A percentile compares a stretch with the other conserved stretches of the same genome.
Evolutionary conservation across 2,888 invertebrate species (phyloP).

Genomic region (Meganola albula): DNA sequence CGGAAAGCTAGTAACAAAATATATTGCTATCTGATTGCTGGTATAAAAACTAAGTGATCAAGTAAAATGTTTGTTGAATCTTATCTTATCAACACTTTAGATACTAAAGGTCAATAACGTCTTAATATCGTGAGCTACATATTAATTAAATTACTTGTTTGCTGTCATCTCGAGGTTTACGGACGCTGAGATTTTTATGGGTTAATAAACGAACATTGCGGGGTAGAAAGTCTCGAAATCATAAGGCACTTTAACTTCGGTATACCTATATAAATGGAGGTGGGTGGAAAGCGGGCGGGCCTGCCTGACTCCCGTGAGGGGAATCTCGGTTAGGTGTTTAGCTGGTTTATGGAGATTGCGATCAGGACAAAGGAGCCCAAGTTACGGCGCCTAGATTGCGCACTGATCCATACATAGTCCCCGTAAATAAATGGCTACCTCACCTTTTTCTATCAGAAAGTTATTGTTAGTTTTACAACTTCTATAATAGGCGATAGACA

Average conservation of each 20-base stretch:
- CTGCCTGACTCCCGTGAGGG: slow-evolving; percentile 40
- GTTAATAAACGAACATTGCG: slow-evolving; percentile 55
- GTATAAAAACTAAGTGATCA: too few relatives aligned
- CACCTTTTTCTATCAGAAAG: slow-evolving; percentile 40
- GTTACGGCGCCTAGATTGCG: slow-evolving; percentile 63
- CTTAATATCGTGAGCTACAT: too few relatives aligned
- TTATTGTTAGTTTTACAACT: slow-evolving; percentile 33
- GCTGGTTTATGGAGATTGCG: slow-evolving; percentile 76
- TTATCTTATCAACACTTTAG: too few relatives aligned
- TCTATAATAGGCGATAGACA: slow-evolving; percentile 19
- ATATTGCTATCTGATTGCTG: too few relatives aligned
- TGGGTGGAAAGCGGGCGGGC: slow-evolving; percentile 30
- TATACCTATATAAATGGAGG: slow-evolving; percentile 47
- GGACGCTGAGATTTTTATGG: slow-evolving; percentile 48
- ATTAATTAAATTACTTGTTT: slow-evolving; percentile 41
- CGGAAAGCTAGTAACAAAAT: too few relatives aligned
- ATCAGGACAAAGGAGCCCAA: slow-evolving; percentile 71
- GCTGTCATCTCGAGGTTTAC: slow-evolving; percentile 40
- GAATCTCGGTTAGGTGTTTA: slow-evolving; percentile 71
- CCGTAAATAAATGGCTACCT: slow-evolving; percentile 38
- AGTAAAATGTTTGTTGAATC: too few relatives aligned
- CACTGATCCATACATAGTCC: slow-evolving; percentile 54
- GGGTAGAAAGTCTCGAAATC: slow-evolving; percentile 50
- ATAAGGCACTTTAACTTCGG: slow-evolving; percentile 61
- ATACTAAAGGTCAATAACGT: too few relatives aligned